Percentiles rank a stretch among this genome's conserved stretches.
These are phyloP conservation scores for Dendrolimus kikuchii DNA, from an alignment of 1,140 invertebrate genomes.

Conservation along the genomic window DNA sequence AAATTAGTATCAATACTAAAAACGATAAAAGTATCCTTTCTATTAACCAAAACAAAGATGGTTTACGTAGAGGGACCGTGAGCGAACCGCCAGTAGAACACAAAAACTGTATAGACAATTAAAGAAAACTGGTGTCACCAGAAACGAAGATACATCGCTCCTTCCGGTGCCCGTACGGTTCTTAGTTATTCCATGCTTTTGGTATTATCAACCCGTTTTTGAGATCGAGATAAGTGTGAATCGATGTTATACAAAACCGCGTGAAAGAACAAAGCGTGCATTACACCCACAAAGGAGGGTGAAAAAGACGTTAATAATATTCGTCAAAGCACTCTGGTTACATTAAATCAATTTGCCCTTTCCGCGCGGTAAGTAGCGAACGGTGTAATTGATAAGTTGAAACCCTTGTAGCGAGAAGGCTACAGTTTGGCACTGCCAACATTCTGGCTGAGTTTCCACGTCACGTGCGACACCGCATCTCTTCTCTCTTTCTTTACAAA, in stretches of 20 bases:
- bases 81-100: no score
- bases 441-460: slow-evolving; percentile 33
- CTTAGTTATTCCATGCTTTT: no score
- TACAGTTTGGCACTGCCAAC: slow-evolving; percentile 56
- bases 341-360: slow-evolving; percentile 72
- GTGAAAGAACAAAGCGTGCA: slow-evolving; percentile 63
- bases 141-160: no score
- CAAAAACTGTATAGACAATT: no score
- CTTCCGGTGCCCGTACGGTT: no score
- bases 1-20: neutral
- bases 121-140: no score
- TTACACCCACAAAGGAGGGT: slow-evolving; percentile 44
- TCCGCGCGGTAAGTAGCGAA: slow-evolving; percentile 69
- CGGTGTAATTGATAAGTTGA: slow-evolving; percentile 72
- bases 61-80: neutral
- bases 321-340: slow-evolving; percentile 71
- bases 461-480: slow-evolving; percentile 27
- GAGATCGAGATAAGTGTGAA: slow-evolving; percentile 57
- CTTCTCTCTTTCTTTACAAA: slow-evolving; percentile 31
- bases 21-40: no score
- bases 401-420: slow-evolving; percentile 66
- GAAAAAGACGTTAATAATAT: slow-evolving; percentile 72
- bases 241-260: slow-evolving; percentile 49
- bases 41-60: no score
- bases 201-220: slow-evolving; percentile 20